phyloP scores from a whole-genome alignment of 2,113 vertebrate species.

The Himantopus leucocephalus region DNA sequence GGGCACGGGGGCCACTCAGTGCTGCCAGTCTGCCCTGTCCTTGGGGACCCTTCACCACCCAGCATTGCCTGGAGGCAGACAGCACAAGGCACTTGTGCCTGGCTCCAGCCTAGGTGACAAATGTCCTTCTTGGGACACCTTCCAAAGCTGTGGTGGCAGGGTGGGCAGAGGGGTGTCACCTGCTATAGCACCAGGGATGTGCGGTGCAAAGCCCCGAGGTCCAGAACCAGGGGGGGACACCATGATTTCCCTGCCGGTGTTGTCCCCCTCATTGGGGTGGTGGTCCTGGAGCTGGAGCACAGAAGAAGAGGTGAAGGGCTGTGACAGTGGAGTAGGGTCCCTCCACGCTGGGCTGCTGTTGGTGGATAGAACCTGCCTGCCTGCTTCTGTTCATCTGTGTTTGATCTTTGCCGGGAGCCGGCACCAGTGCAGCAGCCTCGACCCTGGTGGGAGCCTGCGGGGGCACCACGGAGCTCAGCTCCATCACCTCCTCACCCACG shows the following conservation, averaged over 20 bases:
- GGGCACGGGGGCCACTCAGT: rapidly evolving
- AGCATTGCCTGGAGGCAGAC: not conserved
- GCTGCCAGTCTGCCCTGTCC: not conserved
- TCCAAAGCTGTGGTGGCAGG: too few relatives aligned
- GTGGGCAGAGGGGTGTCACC: not conserved
- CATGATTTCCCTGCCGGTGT: not conserved
- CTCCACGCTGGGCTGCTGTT: not conserved
- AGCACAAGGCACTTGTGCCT: not conserved
- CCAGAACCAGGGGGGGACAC: rapidly evolving
- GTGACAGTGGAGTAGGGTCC: not conserved
- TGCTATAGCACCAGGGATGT: not conserved
- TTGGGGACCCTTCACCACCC: not conserved
- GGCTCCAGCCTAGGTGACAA: not conserved
- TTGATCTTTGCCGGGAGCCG: not conserved
- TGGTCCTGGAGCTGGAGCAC: not conserved
- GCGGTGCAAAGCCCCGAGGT: not conserved
- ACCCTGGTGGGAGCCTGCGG: rapidly evolving
- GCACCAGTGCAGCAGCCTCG: not conserved
- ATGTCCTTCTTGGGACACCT: not conserved
- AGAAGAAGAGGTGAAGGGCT: not conserved
- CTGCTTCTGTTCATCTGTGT: not conserved
- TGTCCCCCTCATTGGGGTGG: not conserved
- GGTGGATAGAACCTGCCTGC: not conserved
- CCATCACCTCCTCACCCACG: not conserved
- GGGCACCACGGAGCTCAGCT: not conserved